phyloP scores from a whole-genome alignment of 2,113 vertebrate genomes.

The Promerops cafer region DNA sequence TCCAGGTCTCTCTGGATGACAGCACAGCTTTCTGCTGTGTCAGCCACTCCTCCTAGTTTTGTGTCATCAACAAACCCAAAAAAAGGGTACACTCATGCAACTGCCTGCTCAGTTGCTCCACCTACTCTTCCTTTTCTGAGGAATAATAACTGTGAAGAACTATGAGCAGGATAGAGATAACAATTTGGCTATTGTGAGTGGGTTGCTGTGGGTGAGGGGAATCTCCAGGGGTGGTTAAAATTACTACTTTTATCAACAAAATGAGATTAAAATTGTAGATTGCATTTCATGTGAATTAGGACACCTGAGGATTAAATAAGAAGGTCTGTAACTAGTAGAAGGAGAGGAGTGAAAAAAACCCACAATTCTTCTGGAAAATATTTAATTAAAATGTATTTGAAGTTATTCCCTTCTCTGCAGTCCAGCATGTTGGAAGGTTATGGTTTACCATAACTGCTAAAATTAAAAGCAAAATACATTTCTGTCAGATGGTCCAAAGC shows the following conservation, averaged over 20 bases:
- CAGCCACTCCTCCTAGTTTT: neutral
- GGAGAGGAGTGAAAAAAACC: rapidly evolving
- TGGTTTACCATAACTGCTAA: neutral
- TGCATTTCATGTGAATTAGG: neutral
- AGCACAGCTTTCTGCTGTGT: neutral
- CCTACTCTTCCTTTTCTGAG: neutral
- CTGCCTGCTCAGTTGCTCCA: neutral
- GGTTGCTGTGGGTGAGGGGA: neutral
- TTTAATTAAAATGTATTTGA: neutral
- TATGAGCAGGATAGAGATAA: neutral
- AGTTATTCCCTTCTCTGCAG: neutral
- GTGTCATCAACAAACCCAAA: neutral
- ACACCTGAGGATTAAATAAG: neutral
- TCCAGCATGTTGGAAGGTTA: neutral
- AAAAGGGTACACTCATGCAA: neutral
- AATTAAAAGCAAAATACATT: neutral
- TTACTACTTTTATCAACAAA: neutral
- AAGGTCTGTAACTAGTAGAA: neutral
- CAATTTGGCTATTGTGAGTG: neutral
- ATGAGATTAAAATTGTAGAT: neutral
- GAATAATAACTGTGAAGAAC: neutral
- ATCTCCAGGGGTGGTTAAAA: neutral
- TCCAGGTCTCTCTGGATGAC: neutral
- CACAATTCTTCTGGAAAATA: neutral
- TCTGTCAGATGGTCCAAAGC: neutral